Evolutionary conservation across 2,888 invertebrate species (phyloP).

Genomic region (Phortica magna): DNA sequence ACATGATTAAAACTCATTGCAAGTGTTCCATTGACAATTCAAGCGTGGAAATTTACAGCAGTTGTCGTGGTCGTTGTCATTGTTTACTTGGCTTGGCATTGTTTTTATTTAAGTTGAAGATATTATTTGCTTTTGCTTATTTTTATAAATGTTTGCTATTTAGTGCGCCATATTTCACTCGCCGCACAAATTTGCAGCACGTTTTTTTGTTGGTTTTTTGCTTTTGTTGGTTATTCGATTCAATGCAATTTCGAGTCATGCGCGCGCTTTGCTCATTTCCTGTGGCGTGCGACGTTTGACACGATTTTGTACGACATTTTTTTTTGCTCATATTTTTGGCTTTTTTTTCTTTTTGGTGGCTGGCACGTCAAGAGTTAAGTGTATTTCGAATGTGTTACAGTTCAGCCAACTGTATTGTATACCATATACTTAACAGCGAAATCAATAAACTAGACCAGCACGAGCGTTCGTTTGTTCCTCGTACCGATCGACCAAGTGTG

Average conservation of each 20-base stretch:
- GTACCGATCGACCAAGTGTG: neutral
- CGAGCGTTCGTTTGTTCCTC: neutral
- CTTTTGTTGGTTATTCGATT: neutral
- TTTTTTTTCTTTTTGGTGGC: neutral
- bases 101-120: neutral
- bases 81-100: neutral
- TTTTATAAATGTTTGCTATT: neutral
- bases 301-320: conserved; percentile 17
- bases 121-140: neutral
- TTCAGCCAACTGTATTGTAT: neutral
- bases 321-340: neutral
- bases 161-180: neutral
- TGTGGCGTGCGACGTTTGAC: conserved; percentile 5
- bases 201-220: neutral
- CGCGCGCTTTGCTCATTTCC: conserved; percentile 2
- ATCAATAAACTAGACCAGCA: conserved; percentile 18
- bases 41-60: conserved; percentile 32
- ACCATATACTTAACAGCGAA: no score
- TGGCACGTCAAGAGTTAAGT: no score
- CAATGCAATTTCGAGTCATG: neutral
- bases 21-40: conserved; percentile 33
- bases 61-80: conserved; percentile 29
- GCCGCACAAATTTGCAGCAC: conserved; percentile 25
- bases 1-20: conserved; percentile 35
- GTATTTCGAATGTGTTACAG: neutral